These are phyloP conservation scores for Cyclopterus lumpus DNA, from an alignment of 2,797 vertebrate species.

Conservation along the genomic window DNA sequence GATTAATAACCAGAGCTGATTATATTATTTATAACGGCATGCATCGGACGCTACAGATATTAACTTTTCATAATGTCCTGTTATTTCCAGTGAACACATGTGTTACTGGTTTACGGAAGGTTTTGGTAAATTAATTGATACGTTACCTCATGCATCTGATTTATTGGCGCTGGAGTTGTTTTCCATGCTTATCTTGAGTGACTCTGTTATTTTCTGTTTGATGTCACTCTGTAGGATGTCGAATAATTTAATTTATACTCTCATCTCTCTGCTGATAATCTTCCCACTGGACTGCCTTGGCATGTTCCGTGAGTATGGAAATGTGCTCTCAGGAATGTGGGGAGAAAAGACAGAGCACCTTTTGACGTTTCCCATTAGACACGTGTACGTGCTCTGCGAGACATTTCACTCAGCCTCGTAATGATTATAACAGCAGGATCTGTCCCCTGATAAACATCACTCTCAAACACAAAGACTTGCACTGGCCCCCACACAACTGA, in stretches of 20 bases:
- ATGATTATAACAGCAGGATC: constrained; percentile 79
- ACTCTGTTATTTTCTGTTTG: constrained; percentile 57
- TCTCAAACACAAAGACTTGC: constrained; percentile 71
- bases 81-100: constrained; percentile 36
- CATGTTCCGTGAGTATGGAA: constrained; percentile 61
- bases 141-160: constrained; percentile 68
- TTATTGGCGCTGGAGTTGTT: constrained; percentile 45
- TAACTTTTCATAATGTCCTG: constrained; percentile 25
- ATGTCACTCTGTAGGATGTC: constrained; percentile 58
- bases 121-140: constrained; percentile 46
- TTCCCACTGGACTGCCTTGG: constrained; percentile 48
- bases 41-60: constrained; percentile 33
- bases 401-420: constrained; percentile 71
- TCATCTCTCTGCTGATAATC: constrained; percentile 69
- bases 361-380: constrained; percentile 74
- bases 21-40: constrained; percentile 32
- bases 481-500: constrained; percentile 64
- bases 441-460: constrained; percentile 79
- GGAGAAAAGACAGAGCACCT: constrained; percentile 77
- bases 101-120: constrained; percentile 7
- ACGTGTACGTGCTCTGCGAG: constrained; percentile 71
- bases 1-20: constrained; percentile 44
- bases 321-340: constrained; percentile 53
- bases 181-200: constrained; percentile 49
- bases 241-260: constrained; percentile 51